These are phyloP conservation scores for Tetranychus truncatus DNA, from an alignment of 2,888 invertebrate genomes.

Conservation along the genomic window DNA sequence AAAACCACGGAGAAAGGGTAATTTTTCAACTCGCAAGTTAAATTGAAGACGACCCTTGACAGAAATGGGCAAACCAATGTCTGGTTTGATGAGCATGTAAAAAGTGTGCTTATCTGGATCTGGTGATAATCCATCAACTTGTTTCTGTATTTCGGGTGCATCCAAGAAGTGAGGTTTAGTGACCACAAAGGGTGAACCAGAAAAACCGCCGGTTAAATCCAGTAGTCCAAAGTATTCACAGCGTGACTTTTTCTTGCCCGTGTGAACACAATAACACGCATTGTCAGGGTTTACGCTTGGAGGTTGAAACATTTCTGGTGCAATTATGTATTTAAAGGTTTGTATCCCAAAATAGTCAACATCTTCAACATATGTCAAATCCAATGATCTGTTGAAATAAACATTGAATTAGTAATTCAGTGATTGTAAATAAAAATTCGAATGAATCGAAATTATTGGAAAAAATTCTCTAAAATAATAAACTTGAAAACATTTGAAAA, in stretches of 20 bases:
- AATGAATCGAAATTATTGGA: neutral
- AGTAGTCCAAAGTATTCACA: slow-evolving; percentile 19
- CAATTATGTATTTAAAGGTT: slow-evolving; percentile 21
- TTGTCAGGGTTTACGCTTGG: slow-evolving; percentile 22
- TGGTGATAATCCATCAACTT: slow-evolving; percentile 15
- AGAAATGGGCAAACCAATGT: slow-evolving; percentile 12
- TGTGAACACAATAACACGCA: slow-evolving; percentile 23
- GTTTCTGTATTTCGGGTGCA: neutral
- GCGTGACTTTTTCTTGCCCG: slow-evolving; percentile 13
- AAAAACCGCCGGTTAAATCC: slow-evolving; percentile 16
- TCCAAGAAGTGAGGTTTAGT: slow-evolving; percentile 1
- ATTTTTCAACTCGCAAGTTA: slow-evolving; percentile 14
- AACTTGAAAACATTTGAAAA: no score
- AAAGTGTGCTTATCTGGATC: slow-evolving; percentile 12
- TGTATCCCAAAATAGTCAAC: slow-evolving; percentile 21
- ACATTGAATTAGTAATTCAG: no score
- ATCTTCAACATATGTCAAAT: slow-evolving; percentile 3
- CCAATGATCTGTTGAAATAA: slow-evolving; percentile 26
- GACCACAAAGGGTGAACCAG: slow-evolving; percentile 21
- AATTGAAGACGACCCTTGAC: slow-evolving; percentile 15
- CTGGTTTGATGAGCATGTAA: slow-evolving; percentile 19
- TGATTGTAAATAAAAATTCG: neutral
- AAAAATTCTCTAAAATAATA: no score
- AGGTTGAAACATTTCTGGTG: slow-evolving; percentile 19
- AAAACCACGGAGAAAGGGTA: slow-evolving; percentile 16